Evolutionary conservation across 2,113 vertebrate genomes (phyloP).

Genomic region (Polypterus bichir): DNA sequence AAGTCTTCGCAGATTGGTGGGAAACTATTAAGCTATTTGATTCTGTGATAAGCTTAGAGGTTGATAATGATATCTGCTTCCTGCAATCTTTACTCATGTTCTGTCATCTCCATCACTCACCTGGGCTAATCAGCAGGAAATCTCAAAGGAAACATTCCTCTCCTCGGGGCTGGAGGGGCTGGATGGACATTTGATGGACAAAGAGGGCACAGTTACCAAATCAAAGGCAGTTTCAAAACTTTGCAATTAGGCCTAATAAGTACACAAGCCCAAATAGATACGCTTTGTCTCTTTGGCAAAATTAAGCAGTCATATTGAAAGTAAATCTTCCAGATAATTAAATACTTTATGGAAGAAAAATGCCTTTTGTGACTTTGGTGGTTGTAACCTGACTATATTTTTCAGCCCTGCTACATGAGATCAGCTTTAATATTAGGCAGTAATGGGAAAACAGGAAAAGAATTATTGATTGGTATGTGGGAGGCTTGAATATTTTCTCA

Average conservation of each 20-base stretch:
- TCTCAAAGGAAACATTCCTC: conserved; percentile 6
- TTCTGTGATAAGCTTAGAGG: conserved; percentile 25
- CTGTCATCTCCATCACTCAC: conserved; percentile 29
- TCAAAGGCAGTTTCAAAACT: background rate
- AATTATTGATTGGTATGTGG: too few relatives aligned
- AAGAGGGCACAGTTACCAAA: conserved; percentile 7
- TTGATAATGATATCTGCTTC: conserved; percentile 33
- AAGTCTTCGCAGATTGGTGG: background rate
- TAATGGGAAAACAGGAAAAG: too few relatives aligned
- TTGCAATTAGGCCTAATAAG: background rate
- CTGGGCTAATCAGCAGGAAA: conserved; percentile 23
- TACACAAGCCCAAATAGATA: background rate
- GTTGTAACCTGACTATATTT: too few relatives aligned
- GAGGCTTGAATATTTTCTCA: too few relatives aligned
- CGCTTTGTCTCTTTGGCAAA: background rate
- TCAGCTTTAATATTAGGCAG: too few relatives aligned
- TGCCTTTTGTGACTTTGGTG: too few relatives aligned
- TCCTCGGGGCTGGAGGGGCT: background rate
- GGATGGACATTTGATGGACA: conserved; percentile 3
- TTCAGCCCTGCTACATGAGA: too few relatives aligned
- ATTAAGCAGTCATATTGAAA: too few relatives aligned
- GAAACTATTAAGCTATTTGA: background rate
- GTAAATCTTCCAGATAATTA: too few relatives aligned
- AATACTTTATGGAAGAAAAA: too few relatives aligned
- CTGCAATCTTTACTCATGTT: conserved; percentile 27